Conservation (phyloP, 2,797 vertebrate species). For the Centroberyx gerrardi region DNA sequence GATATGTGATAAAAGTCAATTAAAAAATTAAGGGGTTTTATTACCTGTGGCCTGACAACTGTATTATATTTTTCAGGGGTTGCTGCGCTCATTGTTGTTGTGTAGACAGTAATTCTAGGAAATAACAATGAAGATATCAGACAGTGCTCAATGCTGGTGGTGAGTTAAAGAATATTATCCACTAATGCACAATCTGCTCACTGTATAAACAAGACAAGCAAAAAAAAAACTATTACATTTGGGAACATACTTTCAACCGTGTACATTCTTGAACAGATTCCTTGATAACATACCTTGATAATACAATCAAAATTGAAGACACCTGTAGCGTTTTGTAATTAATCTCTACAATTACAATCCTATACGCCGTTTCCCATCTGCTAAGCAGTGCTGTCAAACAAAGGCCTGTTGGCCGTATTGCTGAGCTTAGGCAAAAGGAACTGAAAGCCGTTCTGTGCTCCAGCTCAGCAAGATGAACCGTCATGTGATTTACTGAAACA, state of each 20-base stretch:
- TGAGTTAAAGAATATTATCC: not conserved
- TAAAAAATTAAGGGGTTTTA: not conserved
- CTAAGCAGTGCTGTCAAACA: slow-evolving; percentile 34
- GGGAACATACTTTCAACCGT: too few relatives aligned
- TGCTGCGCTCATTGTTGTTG: slow-evolving; percentile 85
- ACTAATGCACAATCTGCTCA: too few relatives aligned
- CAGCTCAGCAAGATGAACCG: slow-evolving; percentile 10
- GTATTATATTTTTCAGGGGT: slow-evolving; percentile 79
- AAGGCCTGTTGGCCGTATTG: slow-evolving; percentile 37
- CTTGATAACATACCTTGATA: too few relatives aligned
- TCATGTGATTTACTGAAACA: slow-evolving; percentile 47
- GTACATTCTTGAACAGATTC: too few relatives aligned
- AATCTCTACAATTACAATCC: not conserved
- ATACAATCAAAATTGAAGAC: not conserved
- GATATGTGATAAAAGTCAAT: not conserved
- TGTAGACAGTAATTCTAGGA: slow-evolving; percentile 83
- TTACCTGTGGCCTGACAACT: slow-evolving; percentile 75
- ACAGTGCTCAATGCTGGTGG: not conserved
- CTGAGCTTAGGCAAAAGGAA: slow-evolving; percentile 38
- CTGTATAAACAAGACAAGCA: too few relatives aligned
- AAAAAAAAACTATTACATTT: too few relatives aligned
- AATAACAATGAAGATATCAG: slow-evolving; percentile 7
- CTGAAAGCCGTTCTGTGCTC: slow-evolving; percentile 25
- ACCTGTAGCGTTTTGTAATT: not conserved
- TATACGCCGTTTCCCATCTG: slow-evolving; percentile 8